Conservation (phyloP, 2,888 invertebrate genomes). For the Alsophila aescularia region DNA sequence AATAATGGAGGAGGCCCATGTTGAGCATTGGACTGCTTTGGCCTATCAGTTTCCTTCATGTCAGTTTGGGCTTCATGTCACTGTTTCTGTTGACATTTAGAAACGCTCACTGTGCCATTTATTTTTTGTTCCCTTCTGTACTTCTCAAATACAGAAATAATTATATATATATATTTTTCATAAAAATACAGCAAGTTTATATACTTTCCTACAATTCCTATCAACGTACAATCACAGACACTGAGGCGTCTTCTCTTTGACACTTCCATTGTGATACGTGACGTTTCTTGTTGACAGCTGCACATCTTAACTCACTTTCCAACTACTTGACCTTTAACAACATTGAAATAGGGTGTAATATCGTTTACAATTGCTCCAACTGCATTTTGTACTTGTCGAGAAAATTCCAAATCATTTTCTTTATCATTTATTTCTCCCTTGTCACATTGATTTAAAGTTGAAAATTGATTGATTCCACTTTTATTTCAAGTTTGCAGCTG, state of each 20-base stretch:
- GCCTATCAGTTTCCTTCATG: no score
- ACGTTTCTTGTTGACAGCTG: constrained; percentile 68
- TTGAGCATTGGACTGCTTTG: no score
- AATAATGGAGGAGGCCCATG: no score
- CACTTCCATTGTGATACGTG: constrained; percentile 65
- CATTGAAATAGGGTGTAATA: constrained; percentile 41
- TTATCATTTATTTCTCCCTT: constrained; percentile 43
- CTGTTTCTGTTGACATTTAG: no score
- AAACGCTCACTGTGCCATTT: no score
- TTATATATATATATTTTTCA: constrained; percentile 1
- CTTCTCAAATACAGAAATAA: neutral
- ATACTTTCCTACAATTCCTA: constrained; percentile 51
- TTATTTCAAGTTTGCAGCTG: constrained; percentile 44
- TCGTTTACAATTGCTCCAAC: constrained; percentile 34
- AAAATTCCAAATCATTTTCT: constrained; percentile 51
- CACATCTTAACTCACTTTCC: constrained; percentile 44
- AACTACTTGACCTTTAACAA: constrained; percentile 30
- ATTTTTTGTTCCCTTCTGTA: no score
- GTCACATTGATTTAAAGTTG: constrained; percentile 48
- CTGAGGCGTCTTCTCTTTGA: constrained; percentile 64
- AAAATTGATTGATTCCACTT: constrained; percentile 41
- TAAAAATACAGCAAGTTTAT: constrained; percentile 30
- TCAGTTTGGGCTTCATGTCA: no score
- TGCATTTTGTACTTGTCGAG: constrained; percentile 48
- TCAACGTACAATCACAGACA: constrained; percentile 45